These are phyloP conservation scores for Bagarius yarrelli DNA, from an alignment of 2,113 vertebrate genomes.

Conservation along the genomic window DNA sequence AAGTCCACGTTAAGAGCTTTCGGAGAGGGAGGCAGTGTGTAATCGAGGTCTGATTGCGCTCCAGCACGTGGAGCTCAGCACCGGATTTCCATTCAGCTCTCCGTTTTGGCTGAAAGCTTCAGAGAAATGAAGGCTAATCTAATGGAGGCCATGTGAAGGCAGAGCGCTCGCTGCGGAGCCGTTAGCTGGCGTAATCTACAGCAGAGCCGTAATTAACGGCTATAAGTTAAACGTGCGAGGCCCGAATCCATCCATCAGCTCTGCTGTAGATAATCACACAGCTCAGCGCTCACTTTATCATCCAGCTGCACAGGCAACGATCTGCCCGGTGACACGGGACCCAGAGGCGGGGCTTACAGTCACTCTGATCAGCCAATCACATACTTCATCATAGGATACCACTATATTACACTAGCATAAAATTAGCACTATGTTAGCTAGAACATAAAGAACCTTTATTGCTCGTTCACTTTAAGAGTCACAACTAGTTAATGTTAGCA, in stretches of 20 bases:
- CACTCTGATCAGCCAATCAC: not conserved
- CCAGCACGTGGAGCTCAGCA: slow-evolving; percentile 67
- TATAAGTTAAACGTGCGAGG: slow-evolving; percentile 1
- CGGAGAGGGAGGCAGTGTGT: slow-evolving; percentile 72
- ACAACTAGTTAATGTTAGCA: too few species aligned
- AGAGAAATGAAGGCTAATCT: slow-evolving; percentile 53
- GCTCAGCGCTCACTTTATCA: not conserved
- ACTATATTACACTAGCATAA: not conserved
- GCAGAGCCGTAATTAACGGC: slow-evolving; percentile 28
- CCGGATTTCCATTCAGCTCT: slow-evolving; percentile 43
- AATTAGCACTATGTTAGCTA: not conserved
- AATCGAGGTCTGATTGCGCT: slow-evolving; percentile 75
- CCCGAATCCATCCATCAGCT: not conserved
- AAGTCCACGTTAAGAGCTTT: slow-evolving; percentile 68
- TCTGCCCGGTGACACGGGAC: not conserved
- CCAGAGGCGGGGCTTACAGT: not conserved
- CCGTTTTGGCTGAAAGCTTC: slow-evolving; percentile 65
- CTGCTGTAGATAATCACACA: not conserved
- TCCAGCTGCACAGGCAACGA: not conserved
- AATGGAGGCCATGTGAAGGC: slow-evolving; percentile 2
- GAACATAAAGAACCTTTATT: not conserved
- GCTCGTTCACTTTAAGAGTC: not conserved
- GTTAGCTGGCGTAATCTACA: not conserved
- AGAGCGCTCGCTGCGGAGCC: not conserved
- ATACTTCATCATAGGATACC: not conserved